phyloP scores from a whole-genome alignment of 2,113 vertebrate genomes.

The Morone chrysops region DNA sequence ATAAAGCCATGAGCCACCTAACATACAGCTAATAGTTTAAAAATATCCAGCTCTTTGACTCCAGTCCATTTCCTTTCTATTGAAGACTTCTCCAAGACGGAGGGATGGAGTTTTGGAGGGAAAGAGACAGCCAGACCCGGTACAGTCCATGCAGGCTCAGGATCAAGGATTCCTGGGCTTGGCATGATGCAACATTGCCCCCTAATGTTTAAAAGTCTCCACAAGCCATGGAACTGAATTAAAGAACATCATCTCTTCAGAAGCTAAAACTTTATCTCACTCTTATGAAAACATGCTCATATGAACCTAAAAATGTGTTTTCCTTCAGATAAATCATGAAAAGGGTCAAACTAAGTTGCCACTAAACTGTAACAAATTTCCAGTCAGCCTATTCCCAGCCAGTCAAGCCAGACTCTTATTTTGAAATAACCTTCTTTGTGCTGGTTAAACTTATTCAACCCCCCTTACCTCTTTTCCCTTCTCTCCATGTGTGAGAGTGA shows the following conservation, averaged over 20 bases:
- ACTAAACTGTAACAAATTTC: neutral
- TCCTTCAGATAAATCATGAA: neutral
- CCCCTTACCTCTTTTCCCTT: slow-evolving; percentile 9
- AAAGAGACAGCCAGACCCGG: slow-evolving; percentile 22
- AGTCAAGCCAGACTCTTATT: slow-evolving; percentile 57
- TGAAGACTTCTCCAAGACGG: slow-evolving; percentile 47
- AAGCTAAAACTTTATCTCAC: neutral
- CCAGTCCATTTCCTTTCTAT: slow-evolving; percentile 53
- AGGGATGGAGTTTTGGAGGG: slow-evolving; percentile 62
- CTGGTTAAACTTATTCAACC: slow-evolving; percentile 38
- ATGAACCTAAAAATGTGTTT: neutral
- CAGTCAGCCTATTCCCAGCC: neutral
- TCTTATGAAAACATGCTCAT: slow-evolving; percentile 30
- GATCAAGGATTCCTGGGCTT: neutral
- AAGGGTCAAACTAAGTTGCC: neutral
- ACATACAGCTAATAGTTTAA: slow-evolving; percentile 43
- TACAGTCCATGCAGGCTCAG: slow-evolving; percentile 8
- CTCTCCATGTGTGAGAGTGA: slow-evolving; percentile 66
- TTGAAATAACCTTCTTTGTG: slow-evolving; percentile 51
- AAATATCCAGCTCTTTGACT: slow-evolving; percentile 55
- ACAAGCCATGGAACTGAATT: neutral
- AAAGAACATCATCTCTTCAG: neutral
- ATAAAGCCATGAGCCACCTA: slow-evolving; percentile 30
- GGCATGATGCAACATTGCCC: slow-evolving; percentile 75
- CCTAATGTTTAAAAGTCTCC: slow-evolving; percentile 55